phyloP scores from a whole-genome alignment of 2,797 vertebrate genomes.

The Falco cherrug region DNA sequence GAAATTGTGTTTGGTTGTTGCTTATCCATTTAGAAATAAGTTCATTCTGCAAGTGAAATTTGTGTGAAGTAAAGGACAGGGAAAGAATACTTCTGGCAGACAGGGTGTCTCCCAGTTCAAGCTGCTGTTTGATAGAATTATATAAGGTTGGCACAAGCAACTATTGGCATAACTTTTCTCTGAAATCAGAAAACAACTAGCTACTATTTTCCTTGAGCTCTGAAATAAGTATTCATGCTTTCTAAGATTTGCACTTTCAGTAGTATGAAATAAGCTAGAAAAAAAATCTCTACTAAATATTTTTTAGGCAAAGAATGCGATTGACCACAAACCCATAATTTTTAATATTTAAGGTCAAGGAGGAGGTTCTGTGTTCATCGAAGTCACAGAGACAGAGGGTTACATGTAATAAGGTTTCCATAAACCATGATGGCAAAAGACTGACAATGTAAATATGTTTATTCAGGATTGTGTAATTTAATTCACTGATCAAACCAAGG shows the following conservation, averaged over 20 bases:
- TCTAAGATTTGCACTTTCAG: neutral
- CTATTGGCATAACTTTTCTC: neutral
- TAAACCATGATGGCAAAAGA: neutral
- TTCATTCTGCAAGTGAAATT: neutral
- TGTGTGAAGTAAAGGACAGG: neutral
- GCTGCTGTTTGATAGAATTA: neutral
- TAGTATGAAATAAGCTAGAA: neutral
- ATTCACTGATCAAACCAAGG: neutral
- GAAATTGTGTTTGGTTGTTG: neutral
- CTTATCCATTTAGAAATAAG: neutral
- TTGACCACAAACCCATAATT: neutral
- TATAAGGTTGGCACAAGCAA: neutral
- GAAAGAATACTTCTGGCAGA: neutral
- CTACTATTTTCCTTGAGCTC: neutral
- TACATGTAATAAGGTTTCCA: neutral
- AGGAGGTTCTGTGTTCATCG: neutral
- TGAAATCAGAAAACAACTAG: neutral
- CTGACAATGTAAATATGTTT: neutral
- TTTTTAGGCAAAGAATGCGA: neutral
- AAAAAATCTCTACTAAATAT: neutral
- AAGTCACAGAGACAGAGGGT: neutral
- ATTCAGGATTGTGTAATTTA: neutral
- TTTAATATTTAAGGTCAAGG: neutral
- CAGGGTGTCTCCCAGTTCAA: neutral
- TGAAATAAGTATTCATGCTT: neutral